Conservation (phyloP, 2,888 invertebrate genomes). For the Drosophila birchii region DNA sequence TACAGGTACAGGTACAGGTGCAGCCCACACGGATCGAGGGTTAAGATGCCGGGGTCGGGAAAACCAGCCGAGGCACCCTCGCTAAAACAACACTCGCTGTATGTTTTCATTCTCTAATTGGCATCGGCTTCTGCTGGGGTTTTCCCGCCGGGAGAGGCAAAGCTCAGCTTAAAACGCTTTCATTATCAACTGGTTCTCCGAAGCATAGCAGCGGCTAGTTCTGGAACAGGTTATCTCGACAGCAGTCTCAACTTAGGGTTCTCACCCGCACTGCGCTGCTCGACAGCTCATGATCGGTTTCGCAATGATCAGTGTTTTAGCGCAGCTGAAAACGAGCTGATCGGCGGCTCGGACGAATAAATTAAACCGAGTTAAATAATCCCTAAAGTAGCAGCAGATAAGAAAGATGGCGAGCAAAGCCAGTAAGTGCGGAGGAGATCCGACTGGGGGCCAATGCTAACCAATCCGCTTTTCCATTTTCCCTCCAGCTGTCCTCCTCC, state of each 20-base stretch:
- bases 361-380: conserved; percentile 9
- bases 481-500: conserved; percentile 18
- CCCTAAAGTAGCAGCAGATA: conserved; percentile 35
- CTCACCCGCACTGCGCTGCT: conserved; percentile 31
- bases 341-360: conserved; percentile 42
- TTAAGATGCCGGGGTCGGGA: conserved; percentile 17
- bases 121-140: conserved; percentile 46
- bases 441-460: not conserved
- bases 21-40: conserved; percentile 12
- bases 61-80: conserved; percentile 11
- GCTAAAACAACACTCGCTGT: not conserved
- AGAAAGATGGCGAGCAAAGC: conserved; percentile 63
- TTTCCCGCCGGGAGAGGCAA: conserved; percentile 53
- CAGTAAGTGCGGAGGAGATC: conserved; percentile 53
- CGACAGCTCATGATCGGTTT: conserved; percentile 35
- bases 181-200: conserved; percentile 34
- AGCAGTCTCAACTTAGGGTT: conserved; percentile 18
- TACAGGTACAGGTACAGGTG: conserved; percentile 14
- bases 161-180: conserved; percentile 9
- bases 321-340: conserved; percentile 66
- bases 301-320: conserved; percentile 63
- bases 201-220: conserved; percentile 12
- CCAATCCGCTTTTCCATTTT: not conserved
- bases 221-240: conserved; percentile 40
- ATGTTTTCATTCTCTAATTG: conserved; percentile 50